Percentiles rank a stretch among this genome's conserved stretches.
Evolutionary conservation across 2,113 vertebrate species (phyloP).

Genomic region (Balaeniceps rex): DNA sequence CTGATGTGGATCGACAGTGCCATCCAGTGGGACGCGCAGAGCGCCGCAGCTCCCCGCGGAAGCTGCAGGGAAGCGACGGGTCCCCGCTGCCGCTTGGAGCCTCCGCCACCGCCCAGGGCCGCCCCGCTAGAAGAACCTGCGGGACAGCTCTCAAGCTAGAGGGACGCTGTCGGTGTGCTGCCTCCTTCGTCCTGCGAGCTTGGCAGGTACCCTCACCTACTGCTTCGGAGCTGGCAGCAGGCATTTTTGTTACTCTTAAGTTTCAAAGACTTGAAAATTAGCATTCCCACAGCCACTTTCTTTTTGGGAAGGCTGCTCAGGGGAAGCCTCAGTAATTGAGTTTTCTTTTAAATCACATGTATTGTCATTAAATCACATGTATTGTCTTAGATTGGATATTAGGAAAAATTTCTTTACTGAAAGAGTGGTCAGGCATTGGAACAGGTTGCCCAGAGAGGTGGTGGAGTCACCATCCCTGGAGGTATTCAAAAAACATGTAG

Average conservation of each 20-base stretch:
- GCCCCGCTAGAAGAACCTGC: accelerated
- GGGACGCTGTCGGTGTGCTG: background rate
- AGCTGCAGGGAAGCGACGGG: too few species aligned
- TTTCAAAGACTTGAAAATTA: background rate
- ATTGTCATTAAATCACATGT: too few species aligned
- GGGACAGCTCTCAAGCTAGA: accelerated
- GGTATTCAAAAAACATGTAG: too few species aligned
- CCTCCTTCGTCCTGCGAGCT: background rate
- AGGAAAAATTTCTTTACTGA: too few species aligned
- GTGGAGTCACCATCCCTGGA: too few species aligned
- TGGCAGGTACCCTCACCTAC: background rate
- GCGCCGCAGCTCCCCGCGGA: too few species aligned
- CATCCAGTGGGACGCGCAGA: background rate
- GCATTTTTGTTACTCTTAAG: background rate
- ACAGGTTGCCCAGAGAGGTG: too few species aligned
- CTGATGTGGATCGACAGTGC: background rate
- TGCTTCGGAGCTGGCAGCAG: background rate
- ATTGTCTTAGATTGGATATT: too few species aligned
- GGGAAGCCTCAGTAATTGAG: background rate
- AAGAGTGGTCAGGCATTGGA: too few species aligned
- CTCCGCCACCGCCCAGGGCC: too few species aligned
- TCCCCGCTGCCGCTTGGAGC: too few species aligned
- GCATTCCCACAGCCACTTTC: background rate
- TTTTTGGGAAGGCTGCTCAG: background rate
- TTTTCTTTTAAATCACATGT: background rate